phyloP scores from a whole-genome alignment of 1,140 invertebrate species.

The Dendroctonus valens region DNA sequence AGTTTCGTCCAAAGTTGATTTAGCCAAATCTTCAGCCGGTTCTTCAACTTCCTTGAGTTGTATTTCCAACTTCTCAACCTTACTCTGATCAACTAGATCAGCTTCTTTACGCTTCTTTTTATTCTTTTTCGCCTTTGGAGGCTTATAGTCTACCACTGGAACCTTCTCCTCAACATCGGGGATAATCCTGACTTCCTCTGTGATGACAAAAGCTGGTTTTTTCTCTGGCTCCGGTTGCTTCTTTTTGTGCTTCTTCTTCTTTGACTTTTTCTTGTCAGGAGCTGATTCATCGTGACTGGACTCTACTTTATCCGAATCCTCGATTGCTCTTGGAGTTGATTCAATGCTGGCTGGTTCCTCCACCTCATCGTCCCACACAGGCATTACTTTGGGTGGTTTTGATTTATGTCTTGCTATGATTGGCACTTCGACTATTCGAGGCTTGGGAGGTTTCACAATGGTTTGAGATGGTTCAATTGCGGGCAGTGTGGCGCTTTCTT shows the following conservation, averaged over 20 bases:
- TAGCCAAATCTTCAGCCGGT: no score
- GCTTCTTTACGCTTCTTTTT: slow-evolving; percentile 17
- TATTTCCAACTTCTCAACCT: no score
- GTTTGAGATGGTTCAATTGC: background rate
- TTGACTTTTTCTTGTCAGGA: slow-evolving; percentile 32
- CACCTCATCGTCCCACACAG: background rate
- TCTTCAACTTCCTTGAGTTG: no score
- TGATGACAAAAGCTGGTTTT: slow-evolving; percentile 34
- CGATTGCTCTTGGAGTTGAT: background rate
- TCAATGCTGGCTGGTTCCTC: background rate
- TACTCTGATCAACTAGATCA: no score
- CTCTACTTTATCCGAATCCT: slow-evolving; percentile 12
- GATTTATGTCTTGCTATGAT: slow-evolving; percentile 8
- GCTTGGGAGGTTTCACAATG: background rate
- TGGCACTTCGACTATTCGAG: slow-evolving; percentile 19
- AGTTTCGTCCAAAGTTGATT: no score
- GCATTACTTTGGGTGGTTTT: slow-evolving; percentile 14
- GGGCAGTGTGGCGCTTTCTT: background rate
- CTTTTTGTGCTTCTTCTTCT: slow-evolving; percentile 36
- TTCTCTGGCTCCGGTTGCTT: slow-evolving; percentile 26
- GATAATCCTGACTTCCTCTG: slow-evolving; percentile 31
- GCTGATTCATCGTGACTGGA: slow-evolving; percentile 19
- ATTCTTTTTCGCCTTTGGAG: slow-evolving; percentile 10
- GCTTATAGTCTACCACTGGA: background rate
- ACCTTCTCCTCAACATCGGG: slow-evolving; percentile 21